These are phyloP conservation scores for Pristis pectinata DNA, from an alignment of 2,797 vertebrate genomes.

Conservation along the genomic window DNA sequence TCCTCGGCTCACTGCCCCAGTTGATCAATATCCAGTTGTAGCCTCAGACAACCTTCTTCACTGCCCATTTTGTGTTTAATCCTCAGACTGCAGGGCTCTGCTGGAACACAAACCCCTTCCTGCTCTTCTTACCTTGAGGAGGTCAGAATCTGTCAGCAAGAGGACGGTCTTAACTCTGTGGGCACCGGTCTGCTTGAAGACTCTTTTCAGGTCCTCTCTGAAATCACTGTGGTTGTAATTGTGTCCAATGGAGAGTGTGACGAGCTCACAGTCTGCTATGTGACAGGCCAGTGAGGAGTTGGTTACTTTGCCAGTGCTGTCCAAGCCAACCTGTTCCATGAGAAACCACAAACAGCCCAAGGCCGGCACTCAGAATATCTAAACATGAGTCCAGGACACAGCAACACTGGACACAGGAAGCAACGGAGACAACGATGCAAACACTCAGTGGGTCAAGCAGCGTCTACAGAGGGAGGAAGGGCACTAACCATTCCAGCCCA, in stretches of 20 bases:
- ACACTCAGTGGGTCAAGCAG: neutral
- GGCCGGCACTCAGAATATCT: neutral
- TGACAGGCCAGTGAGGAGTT: conserved; percentile 50
- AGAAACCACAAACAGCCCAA: neutral
- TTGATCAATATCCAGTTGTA: no score
- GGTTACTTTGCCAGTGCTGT: conserved; percentile 54
- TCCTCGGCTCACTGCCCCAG: no score
- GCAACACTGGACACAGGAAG: neutral
- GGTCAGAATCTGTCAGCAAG: conserved; percentile 46
- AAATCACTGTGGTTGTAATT: conserved; percentile 48
- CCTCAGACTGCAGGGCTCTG: neutral
- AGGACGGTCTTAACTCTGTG: conserved; percentile 48
- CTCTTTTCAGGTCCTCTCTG: conserved; percentile 52
- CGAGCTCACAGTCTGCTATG: conserved; percentile 46
- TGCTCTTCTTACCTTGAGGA: conserved; percentile 46
- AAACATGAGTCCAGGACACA: neutral
- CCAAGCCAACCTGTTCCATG: conserved; percentile 50
- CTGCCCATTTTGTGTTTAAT: no score
- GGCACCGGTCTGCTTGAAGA: conserved; percentile 49
- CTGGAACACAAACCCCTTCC: neutral
- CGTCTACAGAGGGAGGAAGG: neutral
- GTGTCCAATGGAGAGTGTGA: conserved; percentile 43
- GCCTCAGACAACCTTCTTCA: no score
- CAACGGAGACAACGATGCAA: neutral
- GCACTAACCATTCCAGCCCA: no score